Evolutionary conservation across 2,113 vertebrate species (phyloP).

Genomic region (Chroicocephalus ridibundus): DNA sequence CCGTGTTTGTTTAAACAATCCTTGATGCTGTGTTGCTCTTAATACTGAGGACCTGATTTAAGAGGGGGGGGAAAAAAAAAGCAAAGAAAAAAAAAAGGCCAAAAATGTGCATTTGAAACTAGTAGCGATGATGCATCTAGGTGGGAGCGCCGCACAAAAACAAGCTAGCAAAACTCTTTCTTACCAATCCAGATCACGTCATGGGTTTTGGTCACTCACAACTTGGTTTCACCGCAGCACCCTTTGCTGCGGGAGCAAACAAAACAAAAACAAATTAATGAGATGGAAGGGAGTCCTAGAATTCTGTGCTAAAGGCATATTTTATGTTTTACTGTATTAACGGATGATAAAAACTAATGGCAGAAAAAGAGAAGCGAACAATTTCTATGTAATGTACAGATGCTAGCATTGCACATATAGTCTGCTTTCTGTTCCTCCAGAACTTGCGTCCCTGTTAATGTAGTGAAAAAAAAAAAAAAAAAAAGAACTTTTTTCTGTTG

Average conservation of each 20-base stretch:
- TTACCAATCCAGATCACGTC: conserved; percentile 83
- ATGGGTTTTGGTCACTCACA: conserved; percentile 84
- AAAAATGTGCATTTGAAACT: conserved; percentile 64
- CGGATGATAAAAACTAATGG: conserved; percentile 93
- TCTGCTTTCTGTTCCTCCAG: conserved; percentile 90
- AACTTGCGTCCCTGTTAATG: conserved; percentile 93
- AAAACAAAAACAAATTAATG: conserved; percentile 70
- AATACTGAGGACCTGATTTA: conserved; percentile 79
- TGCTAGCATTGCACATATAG: conserved; percentile 97
- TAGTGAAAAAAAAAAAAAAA: conserved; percentile 83
- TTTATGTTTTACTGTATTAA: conserved; percentile 91
- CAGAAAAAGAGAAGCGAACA: conserved; percentile 85
- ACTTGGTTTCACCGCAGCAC: conserved; percentile 77
- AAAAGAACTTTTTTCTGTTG: conserved; percentile 85
- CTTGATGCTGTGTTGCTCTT: conserved; percentile 76
- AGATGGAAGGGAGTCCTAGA: conserved; percentile 82
- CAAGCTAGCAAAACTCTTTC: conserved; percentile 78
- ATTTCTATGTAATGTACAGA: conserved; percentile 99
- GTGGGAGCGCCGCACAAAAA: conserved; percentile 66
- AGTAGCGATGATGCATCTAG: conserved; percentile 65
- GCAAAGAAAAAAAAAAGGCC: conserved; percentile 51
- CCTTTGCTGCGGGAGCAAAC: conserved; percentile 77
- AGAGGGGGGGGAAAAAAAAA: neutral
- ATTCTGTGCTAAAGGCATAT: conserved; percentile 86
- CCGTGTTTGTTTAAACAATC: conserved; percentile 77